These are phyloP conservation scores for Bufo bufo DNA, from an alignment of 2,113 vertebrate species.

Conservation along the genomic window DNA sequence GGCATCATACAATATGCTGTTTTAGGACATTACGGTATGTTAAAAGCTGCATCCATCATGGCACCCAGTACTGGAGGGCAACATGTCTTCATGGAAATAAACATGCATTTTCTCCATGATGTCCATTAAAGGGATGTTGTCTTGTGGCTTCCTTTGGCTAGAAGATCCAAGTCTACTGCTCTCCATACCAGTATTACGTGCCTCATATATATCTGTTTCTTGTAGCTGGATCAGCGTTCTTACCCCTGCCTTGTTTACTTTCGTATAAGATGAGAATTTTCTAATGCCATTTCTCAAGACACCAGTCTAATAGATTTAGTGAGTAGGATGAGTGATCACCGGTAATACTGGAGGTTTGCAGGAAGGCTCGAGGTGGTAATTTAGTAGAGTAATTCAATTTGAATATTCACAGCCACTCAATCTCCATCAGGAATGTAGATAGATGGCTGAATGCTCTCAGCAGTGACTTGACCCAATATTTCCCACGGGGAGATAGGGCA, in stretches of 20 bases:
- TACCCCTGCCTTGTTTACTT: background rate
- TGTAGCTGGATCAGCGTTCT: background rate
- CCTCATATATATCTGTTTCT: background rate
- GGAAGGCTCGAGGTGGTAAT: background rate
- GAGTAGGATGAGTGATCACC: slow-evolving; percentile 7
- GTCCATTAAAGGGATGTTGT: too few relatives aligned
- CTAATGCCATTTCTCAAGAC: background rate
- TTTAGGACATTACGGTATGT: too few relatives aligned
- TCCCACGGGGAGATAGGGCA: slow-evolving; percentile 21
- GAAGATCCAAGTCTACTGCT: too few relatives aligned
- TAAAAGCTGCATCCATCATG: too few relatives aligned
- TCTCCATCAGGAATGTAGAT: slow-evolving; percentile 37
- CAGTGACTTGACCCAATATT: slow-evolving; percentile 23
- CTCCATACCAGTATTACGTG: too few relatives aligned
- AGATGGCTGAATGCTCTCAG: background rate
- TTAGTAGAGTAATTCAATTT: background rate
- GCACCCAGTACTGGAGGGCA: too few relatives aligned
- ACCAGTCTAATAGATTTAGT: background rate
- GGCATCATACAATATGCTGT: too few relatives aligned
- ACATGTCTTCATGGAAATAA: too few relatives aligned
- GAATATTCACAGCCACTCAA: slow-evolving; percentile 41
- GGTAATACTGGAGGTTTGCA: background rate
- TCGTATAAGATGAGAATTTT: background rate
- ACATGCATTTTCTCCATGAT: too few relatives aligned
- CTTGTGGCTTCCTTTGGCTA: too few relatives aligned